phyloP scores from a whole-genome alignment of 2,113 vertebrate species.

The Oreochromis aureus region DNA sequence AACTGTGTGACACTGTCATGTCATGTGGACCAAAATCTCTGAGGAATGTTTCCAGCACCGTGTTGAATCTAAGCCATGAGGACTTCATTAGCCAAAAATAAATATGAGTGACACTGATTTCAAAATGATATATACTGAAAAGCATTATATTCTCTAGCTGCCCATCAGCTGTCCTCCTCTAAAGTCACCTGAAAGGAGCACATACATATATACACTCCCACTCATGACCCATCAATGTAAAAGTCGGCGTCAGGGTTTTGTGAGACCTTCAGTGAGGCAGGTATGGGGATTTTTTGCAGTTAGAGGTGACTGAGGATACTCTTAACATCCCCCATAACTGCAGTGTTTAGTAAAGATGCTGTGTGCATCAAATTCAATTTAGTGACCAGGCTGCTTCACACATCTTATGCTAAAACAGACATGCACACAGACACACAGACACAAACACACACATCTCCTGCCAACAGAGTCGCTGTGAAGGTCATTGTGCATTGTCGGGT shows the following conservation, averaged over 20 bases:
- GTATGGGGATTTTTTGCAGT: not conserved
- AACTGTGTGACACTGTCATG: not conserved
- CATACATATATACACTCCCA: not conserved
- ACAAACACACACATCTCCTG: not conserved
- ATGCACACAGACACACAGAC: not conserved
- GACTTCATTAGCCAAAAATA: not conserved
- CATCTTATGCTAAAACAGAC: not conserved
- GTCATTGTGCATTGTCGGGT: slow-evolving; percentile 49
- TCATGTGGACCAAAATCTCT: not conserved
- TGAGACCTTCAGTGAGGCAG: not conserved
- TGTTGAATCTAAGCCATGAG: not conserved
- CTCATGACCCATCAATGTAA: not conserved
- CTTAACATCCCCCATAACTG: not conserved
- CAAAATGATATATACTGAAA: not conserved
- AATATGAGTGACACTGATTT: not conserved
- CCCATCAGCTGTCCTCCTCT: not conserved
- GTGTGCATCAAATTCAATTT: not conserved
- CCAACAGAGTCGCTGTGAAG: slow-evolving; percentile 32
- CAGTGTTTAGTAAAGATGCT: not conserved
- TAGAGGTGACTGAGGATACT: not conserved
- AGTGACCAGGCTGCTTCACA: not conserved
- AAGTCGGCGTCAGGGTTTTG: not conserved
- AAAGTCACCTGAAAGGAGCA: not conserved
- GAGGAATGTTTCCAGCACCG: not conserved
- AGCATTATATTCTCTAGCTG: not conserved